phyloP scores from a whole-genome alignment of 2,797 vertebrate species.

The Coracias cyanogaster region DNA sequence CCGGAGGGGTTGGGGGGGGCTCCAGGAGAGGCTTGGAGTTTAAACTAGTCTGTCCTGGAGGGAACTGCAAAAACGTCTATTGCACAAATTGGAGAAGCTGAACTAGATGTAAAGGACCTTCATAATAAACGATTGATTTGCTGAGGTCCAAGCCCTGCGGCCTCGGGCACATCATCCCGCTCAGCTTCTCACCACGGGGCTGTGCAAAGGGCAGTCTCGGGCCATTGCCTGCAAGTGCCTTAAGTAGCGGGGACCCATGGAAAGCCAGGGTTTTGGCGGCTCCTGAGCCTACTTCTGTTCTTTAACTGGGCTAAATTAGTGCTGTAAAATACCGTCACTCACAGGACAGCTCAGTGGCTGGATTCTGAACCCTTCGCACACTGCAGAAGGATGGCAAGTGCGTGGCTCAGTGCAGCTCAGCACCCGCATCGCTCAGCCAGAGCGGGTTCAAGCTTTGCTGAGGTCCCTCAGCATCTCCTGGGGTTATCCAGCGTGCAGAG shows the following conservation, averaged over 20 bases:
- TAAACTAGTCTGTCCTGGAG: not conserved
- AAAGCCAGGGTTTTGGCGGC: not conserved
- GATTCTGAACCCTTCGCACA: fast-evolving
- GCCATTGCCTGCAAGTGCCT: too few species aligned
- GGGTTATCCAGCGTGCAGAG: fast-evolving
- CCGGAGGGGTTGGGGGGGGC: not conserved
- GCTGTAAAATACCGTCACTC: fast-evolving
- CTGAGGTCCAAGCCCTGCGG: not conserved
- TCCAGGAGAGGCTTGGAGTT: not conserved
- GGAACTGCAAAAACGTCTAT: not conserved
- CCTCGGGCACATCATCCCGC: not conserved
- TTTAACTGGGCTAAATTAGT: too few species aligned
- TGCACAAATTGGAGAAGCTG: not conserved
- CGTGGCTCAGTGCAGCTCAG: not conserved
- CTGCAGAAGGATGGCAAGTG: fast-evolving
- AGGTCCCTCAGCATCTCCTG: not conserved
- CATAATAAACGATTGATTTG: not conserved
- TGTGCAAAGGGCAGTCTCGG: fast-evolving
- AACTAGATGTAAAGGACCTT: not conserved
- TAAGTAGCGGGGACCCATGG: fast-evolving
- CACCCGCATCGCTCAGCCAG: fast-evolving
- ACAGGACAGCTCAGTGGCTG: fast-evolving
- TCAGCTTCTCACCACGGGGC: not conserved
- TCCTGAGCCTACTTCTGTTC: not conserved
- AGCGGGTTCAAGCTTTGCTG: not conserved